Evolutionary conservation across 2,113 vertebrate species (phyloP), one percentile per base, ranked within the genome.

Genomic region (Hassar affinis): DNA sequence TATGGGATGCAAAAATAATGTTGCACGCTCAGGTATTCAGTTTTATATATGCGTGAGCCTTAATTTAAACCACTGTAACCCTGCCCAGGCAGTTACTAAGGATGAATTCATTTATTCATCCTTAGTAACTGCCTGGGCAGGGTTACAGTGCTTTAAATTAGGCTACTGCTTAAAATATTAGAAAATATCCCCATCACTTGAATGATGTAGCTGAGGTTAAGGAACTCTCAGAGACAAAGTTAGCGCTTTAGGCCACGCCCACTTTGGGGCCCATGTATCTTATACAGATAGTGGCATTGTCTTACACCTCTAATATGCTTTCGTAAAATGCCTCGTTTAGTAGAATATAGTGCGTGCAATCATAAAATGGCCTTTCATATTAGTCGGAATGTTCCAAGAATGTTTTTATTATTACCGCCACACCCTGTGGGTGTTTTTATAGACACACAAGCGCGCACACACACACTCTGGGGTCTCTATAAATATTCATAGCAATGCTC

Each of bases 401-500:
- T 2, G 22, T 71, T 71, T 42, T n/a, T 45, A 25, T 47, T 35
- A 76, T 76, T 20, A 52, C 47, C 22, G 72, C 27, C 72, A 47
- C 72, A 33, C 71, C 45, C 42, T 54, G 69, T 54, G 49, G 72
- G 72, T 56, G 10, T n/a, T 35, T 56, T 77, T 38, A 56, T 33
- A 56, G 49, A 33, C n/a, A 75, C 71, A 74, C 42, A 30, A 38
- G 47, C 42, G n/a, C 66, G 45, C 66, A 42, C 66, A 11, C 66
- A 25, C 35, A 59, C 68, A 76, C 57, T 22, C 52, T 49, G 30
- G 49, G n/a, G 52, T 84, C 62, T 56, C 33, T 79, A 87, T 87
- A 82, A 87, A 87, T 87, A 85, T 87, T 85, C 68, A 87, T 87
- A 78, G 64, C 30, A 42, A 76, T 75, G 52, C 74, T 87, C 83